Evolutionary conservation across 2,888 invertebrate species (phyloP), one percentile per base, ranked within the genome.

Genomic region (Callimorpha dominula): DNA sequence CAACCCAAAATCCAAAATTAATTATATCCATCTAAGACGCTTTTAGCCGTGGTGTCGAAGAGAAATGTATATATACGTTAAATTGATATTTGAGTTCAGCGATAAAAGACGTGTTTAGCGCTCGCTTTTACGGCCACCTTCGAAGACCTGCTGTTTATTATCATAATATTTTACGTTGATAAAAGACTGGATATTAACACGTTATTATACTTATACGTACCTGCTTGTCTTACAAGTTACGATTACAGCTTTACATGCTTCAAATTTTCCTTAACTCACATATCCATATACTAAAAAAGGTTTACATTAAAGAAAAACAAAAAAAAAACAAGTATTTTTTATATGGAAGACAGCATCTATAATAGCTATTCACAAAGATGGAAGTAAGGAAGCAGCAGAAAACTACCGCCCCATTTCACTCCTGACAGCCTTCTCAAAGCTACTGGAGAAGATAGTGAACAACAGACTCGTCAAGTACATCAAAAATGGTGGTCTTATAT

Each of bases 41-140:
- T 43, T 54, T 68, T 20, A 43, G 43, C 43, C 43, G 8, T 42
- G 12, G 17, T 7, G 43, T 68, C 54, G 43, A 54, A 20, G 43
- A 43, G 67, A 57, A n/a, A 57, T 65, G 57, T n/a, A 65, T 86
- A n/a, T 84, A 81, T 77, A 78, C 82, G 73, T 78, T 75, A 79
- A 83, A 86, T 83, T 86, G 78, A 85, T 87, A 85, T 86, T 85
- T 84, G 70, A 73, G 75, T 42, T 64, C 20, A 68, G 65, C 60
- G 64, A 70, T 80, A 76, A 84, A 84, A 70, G 74, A 60, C 40
- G 12, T 54, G 67, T 69, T 69, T 71, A 68, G 65, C 74, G 57
- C 76, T 82, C 69, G 60, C 54, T 75, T 82, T 82, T 80, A 77
- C 68, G 74, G 62, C 74, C 42, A 71, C 7, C 66, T 52, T 57